Evolutionary conservation across 2,113 vertebrate species (phyloP).

Genomic region (Pelecanus crispus): DNA sequence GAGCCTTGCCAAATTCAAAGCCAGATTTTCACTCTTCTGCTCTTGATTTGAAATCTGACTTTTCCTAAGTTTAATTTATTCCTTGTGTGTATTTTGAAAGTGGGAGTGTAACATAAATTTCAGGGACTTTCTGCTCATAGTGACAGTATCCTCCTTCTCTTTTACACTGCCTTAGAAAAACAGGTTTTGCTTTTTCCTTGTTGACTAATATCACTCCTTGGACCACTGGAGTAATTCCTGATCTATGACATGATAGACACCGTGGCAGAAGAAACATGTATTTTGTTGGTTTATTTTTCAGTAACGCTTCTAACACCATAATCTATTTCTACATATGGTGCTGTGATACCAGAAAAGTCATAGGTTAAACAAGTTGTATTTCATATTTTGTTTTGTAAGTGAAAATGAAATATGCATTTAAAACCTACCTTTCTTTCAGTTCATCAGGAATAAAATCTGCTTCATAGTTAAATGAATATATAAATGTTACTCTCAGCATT

Average conservation of each 20-base stretch:
- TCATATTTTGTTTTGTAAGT: no score
- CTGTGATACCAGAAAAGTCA: not conserved
- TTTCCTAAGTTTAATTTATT: not conserved
- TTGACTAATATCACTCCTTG: not conserved
- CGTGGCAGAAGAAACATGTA: not conserved
- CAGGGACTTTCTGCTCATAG: not conserved
- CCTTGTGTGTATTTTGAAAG: not conserved
- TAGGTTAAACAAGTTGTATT: not conserved
- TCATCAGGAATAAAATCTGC: not conserved
- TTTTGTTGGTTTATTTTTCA: not conserved
- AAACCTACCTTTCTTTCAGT: not conserved
- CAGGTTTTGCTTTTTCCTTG: not conserved
- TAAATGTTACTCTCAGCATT: not conserved
- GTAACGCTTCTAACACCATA: not conserved
- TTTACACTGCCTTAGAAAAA: not conserved
- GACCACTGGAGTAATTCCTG: not conserved
- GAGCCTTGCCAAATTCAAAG: not conserved
- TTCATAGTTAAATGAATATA: not conserved
- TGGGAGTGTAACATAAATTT: not conserved
- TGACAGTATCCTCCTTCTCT: not conserved
- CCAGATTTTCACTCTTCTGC: not conserved
- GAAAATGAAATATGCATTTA: no score
- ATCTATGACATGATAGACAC: not conserved
- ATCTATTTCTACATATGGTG: not conserved
- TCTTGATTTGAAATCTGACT: not conserved